Conservation (phyloP, 2,113 vertebrate species). For the Martes martes region DNA sequence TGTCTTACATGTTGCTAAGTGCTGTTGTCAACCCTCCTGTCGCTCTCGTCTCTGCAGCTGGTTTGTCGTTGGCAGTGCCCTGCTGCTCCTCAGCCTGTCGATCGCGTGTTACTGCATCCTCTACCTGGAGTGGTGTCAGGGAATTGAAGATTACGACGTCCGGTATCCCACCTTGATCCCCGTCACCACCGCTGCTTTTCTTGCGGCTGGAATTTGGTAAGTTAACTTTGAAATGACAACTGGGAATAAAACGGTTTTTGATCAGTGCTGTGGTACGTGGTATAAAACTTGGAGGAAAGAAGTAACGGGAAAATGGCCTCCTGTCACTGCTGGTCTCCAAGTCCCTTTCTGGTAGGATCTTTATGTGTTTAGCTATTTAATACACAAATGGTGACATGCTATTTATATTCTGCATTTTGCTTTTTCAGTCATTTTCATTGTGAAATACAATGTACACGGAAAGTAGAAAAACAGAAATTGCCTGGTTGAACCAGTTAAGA, state of each 20-base stretch:
- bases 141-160: conserved; percentile 92
- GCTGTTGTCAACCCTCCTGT: accelerated
- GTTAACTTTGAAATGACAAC: conserved; percentile 18
- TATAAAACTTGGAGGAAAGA: not conserved
- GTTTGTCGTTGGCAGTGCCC: conserved; percentile 86
- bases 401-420: not conserved
- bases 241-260: not conserved
- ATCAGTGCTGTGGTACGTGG: not conserved
- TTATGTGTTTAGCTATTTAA: not conserved
- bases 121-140: conserved; percentile 94
- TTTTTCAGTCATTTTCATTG: not conserved
- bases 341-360: not conserved
- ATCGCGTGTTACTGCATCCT: conserved; percentile 93
- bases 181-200: conserved; percentile 90
- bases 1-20: accelerated
- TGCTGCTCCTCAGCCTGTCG: conserved; percentile 85
- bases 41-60: conserved; percentile 82
- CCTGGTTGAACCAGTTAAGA: not conserved
- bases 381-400: not conserved
- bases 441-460: not conserved
- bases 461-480: not conserved
- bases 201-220: conserved; percentile 94
- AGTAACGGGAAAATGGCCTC: not conserved
- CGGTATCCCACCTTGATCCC: conserved; percentile 91
- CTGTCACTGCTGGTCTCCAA: not conserved